phyloP scores from a whole-genome alignment of 2,113 vertebrate species.

The Suncus etruscus region DNA sequence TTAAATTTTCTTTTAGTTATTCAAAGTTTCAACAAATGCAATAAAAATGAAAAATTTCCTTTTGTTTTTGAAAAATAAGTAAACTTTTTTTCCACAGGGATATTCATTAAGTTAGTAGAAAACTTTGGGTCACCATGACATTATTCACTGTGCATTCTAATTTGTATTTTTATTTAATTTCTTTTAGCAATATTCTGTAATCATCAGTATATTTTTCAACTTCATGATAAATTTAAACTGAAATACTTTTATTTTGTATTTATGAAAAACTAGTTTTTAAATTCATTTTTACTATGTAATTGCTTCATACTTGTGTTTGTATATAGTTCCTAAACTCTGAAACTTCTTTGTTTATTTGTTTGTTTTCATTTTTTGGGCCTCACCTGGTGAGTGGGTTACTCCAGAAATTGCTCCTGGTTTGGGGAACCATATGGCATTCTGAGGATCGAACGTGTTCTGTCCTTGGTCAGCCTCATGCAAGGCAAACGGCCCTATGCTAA shows the following conservation, averaged over 20 bases:
- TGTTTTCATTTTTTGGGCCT: no score
- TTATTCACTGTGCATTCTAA: neutral
- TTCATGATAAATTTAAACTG: neutral
- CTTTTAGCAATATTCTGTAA: neutral
- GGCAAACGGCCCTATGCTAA: no score
- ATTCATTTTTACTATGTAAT: neutral
- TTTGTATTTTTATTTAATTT: neutral
- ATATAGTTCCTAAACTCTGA: neutral
- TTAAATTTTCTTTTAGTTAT: neutral
- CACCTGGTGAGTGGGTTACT: no score
- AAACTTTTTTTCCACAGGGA: neutral
- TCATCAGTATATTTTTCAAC: neutral
- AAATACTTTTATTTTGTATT: conserved; percentile 5
- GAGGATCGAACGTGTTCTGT: no score
- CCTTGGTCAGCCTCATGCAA: no score
- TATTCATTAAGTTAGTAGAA: neutral
- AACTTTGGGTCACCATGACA: neutral
- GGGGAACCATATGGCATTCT: no score
- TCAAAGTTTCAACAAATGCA: neutral
- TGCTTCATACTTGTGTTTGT: neutral
- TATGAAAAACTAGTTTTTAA: neutral
- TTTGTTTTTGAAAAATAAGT: neutral
- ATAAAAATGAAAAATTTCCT: neutral
- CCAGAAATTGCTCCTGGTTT: no score
- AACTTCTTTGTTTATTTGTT: no score